phyloP scores from a whole-genome alignment of 1,140 invertebrate species.

The Cardiocondyla obscurior region DNA sequence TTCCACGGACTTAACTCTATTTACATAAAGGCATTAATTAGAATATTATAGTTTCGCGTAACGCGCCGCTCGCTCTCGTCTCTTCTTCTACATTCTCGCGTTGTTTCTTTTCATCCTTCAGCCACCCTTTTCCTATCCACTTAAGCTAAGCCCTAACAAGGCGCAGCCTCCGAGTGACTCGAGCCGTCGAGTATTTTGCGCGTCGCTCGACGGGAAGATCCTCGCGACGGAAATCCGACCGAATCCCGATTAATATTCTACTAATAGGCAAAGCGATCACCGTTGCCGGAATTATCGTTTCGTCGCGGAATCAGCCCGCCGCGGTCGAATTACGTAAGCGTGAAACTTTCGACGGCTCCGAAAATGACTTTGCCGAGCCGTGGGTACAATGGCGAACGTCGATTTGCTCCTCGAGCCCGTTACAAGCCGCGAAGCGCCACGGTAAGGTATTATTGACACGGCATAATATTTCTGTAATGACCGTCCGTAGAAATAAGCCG shows the following conservation, averaged over 20 bases:
- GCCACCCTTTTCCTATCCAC: slow-evolving; percentile 47
- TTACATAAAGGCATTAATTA: slow-evolving; percentile 78
- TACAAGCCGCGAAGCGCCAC: slow-evolving; percentile 7
- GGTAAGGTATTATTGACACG: slow-evolving; percentile 22
- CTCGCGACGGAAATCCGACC: neutral
- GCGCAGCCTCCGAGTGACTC: neutral
- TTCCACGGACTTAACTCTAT: slow-evolving; percentile 72
- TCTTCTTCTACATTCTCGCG: neutral
- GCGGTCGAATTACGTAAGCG: neutral
- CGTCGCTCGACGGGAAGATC: neutral
- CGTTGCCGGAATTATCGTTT: no score
- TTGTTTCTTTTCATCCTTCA: slow-evolving; percentile 1
- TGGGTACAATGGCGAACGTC: slow-evolving; percentile 3
- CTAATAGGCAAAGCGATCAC: neutral
- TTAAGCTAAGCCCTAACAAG: slow-evolving; percentile 58
- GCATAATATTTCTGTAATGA: slow-evolving; percentile 37
- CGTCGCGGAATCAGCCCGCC: neutral
- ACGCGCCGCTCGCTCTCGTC: slow-evolving; percentile 39
- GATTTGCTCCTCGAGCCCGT: neutral
- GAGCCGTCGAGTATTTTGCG: neutral
- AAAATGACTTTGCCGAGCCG: slow-evolving; percentile 15
- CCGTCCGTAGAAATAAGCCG: slow-evolving; percentile 13
- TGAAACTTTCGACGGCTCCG: neutral
- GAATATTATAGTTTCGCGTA: slow-evolving; percentile 74
- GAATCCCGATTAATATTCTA: neutral